A percentile compares a stretch with the other conserved stretches of the same genome.
Conservation (phyloP, 53 echinoderm and acorn worm species). For the Henricia sp. region DNA sequence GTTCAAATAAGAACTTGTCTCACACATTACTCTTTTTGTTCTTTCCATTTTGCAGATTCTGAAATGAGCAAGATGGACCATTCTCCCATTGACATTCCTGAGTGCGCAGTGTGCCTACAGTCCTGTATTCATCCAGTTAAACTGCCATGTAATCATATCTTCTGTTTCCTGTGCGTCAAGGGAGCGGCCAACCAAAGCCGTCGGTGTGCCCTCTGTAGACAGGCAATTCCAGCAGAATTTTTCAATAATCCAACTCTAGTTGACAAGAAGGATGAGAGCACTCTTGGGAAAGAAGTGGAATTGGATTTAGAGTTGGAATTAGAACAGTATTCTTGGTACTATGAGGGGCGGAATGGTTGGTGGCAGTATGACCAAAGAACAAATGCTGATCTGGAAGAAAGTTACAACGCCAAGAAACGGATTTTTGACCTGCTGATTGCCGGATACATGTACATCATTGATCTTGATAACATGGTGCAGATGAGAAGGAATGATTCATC, state of each 20-base stretch:
- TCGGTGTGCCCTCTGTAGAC: slow-evolving; percentile 93
- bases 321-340: slow-evolving; percentile 91
- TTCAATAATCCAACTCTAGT: slow-evolving; percentile 82
- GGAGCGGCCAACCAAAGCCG: slow-evolving; percentile 91
- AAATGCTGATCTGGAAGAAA: slow-evolving; percentile 82
- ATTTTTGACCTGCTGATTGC: slow-evolving; percentile 93
- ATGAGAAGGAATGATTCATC: slow-evolving; percentile 88
- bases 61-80: slow-evolving; percentile 29
- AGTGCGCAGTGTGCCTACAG: slow-evolving; percentile 96
- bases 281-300: slow-evolving; percentile 2
- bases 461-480: slow-evolving; percentile 94
- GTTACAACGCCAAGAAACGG: slow-evolving; percentile 79
- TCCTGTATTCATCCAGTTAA: slow-evolving; percentile 87
- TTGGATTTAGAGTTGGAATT: slow-evolving; percentile 14
- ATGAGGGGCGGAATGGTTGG: slow-evolving; percentile 98
- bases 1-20: too few species aligned
- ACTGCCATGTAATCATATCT: slow-evolving; percentile 91
- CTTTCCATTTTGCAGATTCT: background rate
- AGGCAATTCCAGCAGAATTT: slow-evolving; percentile 83
- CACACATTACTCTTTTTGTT: too few species aligned
- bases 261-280: slow-evolving; percentile 23
- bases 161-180: slow-evolving; percentile 98
- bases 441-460: slow-evolving; percentile 91
- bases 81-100: slow-evolving; percentile 56
- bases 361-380: slow-evolving; percentile 99